Evolutionary conservation across 2,113 vertebrate genomes (phyloP).

Genomic region (Sardina pilchardus): DNA sequence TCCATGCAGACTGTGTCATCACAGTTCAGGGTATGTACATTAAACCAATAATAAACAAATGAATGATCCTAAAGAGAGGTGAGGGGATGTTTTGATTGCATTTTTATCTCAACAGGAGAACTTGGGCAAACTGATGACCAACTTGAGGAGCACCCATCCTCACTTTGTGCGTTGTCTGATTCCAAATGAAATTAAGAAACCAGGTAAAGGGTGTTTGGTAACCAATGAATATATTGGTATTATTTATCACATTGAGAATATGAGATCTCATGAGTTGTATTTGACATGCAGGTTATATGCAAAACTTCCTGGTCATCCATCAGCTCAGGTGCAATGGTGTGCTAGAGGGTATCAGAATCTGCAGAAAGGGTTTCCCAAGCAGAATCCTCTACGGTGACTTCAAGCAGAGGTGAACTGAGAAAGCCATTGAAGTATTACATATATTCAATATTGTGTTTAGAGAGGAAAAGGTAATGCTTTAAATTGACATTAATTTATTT

Average conservation of each 20-base stretch:
- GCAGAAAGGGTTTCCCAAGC: constrained; percentile 50
- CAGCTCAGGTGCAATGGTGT: constrained; percentile 55
- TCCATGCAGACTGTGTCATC: constrained; percentile 54
- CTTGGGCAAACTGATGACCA: constrained; percentile 52
- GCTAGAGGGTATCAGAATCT: constrained; percentile 51
- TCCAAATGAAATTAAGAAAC: constrained; percentile 52
- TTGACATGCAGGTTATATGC: constrained; percentile 48
- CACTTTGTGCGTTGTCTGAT: constrained; percentile 55
- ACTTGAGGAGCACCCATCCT: constrained; percentile 52
- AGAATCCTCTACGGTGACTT: constrained; percentile 51
- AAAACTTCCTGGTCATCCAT: constrained; percentile 50
- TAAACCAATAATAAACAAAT: background rate
- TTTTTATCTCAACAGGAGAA: constrained; percentile 36
- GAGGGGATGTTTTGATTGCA: too few relatives aligned
- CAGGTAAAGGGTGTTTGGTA: constrained; percentile 34
- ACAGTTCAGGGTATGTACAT: constrained; percentile 48
- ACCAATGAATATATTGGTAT: background rate
- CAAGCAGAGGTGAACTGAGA: constrained; percentile 40
- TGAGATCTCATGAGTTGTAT: too few relatives aligned
- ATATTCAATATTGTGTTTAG: background rate
- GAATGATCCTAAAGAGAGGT: too few relatives aligned
- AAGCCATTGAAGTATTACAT: background rate
- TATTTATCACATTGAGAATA: too few relatives aligned
- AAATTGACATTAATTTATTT: background rate
- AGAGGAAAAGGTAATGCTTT: background rate